Percentiles rank a stretch among this genome's conserved stretches.
phyloP scores from a whole-genome alignment of 2,113 vertebrate species.

The Calypte anna region DNA sequence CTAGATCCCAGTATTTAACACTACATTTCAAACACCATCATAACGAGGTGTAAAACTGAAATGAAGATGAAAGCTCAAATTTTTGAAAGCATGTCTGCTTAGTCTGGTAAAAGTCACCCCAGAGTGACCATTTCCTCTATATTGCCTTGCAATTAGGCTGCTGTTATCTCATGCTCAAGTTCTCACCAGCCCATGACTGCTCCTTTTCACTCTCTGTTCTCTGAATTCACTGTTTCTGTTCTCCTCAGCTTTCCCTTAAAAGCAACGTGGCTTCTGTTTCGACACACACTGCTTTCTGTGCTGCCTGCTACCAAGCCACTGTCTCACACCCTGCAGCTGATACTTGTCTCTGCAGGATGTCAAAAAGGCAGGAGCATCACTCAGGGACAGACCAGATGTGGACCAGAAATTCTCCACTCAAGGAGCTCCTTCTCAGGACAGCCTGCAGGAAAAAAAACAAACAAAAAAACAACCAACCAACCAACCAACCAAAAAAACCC shows the following conservation, averaged over 20 bases:
- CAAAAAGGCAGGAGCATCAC: neutral
- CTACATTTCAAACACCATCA: neutral
- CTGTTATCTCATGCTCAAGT: accelerated
- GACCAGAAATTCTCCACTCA: neutral
- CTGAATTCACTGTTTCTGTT: neutral
- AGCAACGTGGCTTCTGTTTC: neutral
- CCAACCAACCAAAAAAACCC: no score
- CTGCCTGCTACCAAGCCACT: neutral
- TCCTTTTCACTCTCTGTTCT: neutral
- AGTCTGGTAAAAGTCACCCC: neutral
- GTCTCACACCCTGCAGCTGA: neutral
- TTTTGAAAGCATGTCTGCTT: neutral
- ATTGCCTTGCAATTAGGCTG: neutral
- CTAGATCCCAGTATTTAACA: neutral
- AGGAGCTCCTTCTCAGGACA: neutral
- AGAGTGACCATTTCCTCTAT: neutral
- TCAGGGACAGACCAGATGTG: neutral
- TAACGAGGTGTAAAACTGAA: neutral
- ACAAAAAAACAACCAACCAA: no score
- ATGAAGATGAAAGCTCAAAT: neutral
- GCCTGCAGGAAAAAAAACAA: neutral
- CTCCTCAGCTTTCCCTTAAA: neutral
- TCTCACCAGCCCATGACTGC: neutral
- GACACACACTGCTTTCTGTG: neutral
- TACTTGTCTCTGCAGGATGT: neutral